A percentile compares a stretch with the other conserved stretches of the same genome.
These are phyloP conservation scores for Drosophila guanche DNA, from an alignment of 1,140 invertebrate genomes.

Conservation along the genomic window DNA sequence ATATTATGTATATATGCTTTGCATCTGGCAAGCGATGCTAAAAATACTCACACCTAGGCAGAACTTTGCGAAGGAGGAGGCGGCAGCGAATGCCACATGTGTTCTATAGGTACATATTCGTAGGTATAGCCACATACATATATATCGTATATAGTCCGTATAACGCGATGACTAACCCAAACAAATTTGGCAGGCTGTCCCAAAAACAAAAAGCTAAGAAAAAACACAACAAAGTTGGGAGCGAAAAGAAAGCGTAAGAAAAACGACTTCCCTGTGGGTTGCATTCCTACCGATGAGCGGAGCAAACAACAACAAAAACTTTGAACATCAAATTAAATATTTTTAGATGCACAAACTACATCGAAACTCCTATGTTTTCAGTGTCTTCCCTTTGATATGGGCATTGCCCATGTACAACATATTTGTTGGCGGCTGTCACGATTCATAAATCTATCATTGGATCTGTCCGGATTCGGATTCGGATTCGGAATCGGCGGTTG, in stretches of 20 bases:
- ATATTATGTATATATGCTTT: constrained; percentile 19
- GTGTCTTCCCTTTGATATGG: background rate
- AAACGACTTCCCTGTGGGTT: constrained; percentile 15
- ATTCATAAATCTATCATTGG: constrained; percentile 37
- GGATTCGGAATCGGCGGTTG: too few species aligned
- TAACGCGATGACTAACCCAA: constrained; percentile 68
- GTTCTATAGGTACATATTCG: constrained; percentile 2
- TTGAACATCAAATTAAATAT: constrained; percentile 28
- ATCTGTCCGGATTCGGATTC: background rate
- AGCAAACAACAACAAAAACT: constrained; percentile 13
- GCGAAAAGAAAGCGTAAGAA: constrained; percentile 3
- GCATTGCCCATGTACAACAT: background rate
- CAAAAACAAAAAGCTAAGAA: constrained; percentile 35
- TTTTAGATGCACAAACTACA: constrained; percentile 42
- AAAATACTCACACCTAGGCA: constrained; percentile 54
- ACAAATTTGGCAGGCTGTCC: constrained; percentile 70
- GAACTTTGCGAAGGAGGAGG: constrained; percentile 40
- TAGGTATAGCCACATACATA: constrained; percentile 1
- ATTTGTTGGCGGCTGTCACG: constrained; percentile 35
- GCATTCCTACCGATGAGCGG: background rate
- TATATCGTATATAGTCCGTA: constrained; percentile 28
- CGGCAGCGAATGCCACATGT: constrained; percentile 39
- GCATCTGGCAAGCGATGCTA: constrained; percentile 39
- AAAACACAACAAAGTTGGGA: background rate
- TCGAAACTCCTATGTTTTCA: constrained; percentile 14